Base-by-base conservation (phyloP, 2,888 invertebrate species). In the Netelia fuscicornis region DNA sequence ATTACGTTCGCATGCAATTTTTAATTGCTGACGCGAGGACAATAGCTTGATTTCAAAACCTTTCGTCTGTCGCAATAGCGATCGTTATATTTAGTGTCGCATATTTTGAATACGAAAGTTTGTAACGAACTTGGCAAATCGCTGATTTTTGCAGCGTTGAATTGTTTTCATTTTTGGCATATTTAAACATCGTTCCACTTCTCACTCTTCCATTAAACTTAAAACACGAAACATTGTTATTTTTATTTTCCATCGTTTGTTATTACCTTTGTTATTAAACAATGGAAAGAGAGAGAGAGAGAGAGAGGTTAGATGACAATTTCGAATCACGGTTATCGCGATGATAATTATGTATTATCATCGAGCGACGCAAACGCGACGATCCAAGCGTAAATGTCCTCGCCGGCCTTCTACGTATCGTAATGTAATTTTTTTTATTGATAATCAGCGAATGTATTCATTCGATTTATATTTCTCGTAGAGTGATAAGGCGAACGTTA, bases 351-450 rank as follows among this genome's bases (percentile, higher is more conserved):
- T 9, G 20, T 58, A 30, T 48, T 37, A 30, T 48, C 60, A 44
- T 30, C 23, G 25, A 67, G 52, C 13, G 44, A 44, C 25, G 23
- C n/a, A 70, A 80, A 81, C 80, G 83, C 80, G 80, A 85, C 81
- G 75, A 70, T 65, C 60, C 86, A 80, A 74, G 62, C 87, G 72
- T 86, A 58, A 64, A 83, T 67, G 64, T 62, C 62, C 6, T 30
- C 30, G 5, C 5, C 5, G 30, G 5, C 30, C 30, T 30, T 30
- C 30, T 3, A 30, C 30, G 30, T 30, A 30, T 30, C 30, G 30
- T 30, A 30, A 30, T 30, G 3, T 3, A 42, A 67, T 54, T 13
- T 20, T 20, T 78, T 11, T 25, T 37, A 2, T 10, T 9, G n/a
- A 58, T 44, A 10, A 67, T 5, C 8, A 48, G 11, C 17, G 9